A percentile compares a stretch with the other conserved stretches of the same genome.
These are phyloP conservation scores for Odocoileus hemionus DNA, from an alignment of 2,113 vertebrate species.

Conservation along the genomic window DNA sequence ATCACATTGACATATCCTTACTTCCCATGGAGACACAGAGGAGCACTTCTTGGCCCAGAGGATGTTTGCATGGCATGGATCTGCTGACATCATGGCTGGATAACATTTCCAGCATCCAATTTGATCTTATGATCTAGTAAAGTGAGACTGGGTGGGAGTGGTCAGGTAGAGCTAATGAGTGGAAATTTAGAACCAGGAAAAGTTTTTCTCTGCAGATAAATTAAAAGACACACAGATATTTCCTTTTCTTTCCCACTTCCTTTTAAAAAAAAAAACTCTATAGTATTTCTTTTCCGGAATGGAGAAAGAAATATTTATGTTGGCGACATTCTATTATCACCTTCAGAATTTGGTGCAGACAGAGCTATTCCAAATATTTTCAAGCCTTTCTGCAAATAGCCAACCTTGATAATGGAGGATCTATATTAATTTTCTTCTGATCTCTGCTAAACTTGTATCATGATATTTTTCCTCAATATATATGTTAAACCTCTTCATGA, in stretches of 20 bases:
- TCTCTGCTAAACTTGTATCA: neutral
- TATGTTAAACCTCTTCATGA: neutral
- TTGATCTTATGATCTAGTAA: neutral
- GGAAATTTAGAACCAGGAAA: slow-evolving; percentile 41
- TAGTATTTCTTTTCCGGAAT: slow-evolving; percentile 29
- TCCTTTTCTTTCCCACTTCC: neutral
- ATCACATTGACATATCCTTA: neutral
- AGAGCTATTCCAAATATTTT: slow-evolving; percentile 2
- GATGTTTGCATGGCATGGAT: neutral
- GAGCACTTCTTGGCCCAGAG: neutral
- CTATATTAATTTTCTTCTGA: neutral
- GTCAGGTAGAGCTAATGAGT: neutral
- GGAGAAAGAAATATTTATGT: slow-evolving; percentile 37
- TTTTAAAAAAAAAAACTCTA: neutral
- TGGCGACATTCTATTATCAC: neutral
- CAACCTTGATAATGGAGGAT: neutral
- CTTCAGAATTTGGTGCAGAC: neutral
- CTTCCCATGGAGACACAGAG: neutral
- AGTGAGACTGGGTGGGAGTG: neutral
- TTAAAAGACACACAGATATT: neutral
- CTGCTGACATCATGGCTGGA: neutral
- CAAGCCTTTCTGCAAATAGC: neutral
- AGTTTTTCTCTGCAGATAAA: slow-evolving; percentile 24
- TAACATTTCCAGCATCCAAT: neutral
- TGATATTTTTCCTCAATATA: neutral